Conservation (phyloP, 2,113 vertebrate genomes). For the Tonatia bakeri region DNA sequence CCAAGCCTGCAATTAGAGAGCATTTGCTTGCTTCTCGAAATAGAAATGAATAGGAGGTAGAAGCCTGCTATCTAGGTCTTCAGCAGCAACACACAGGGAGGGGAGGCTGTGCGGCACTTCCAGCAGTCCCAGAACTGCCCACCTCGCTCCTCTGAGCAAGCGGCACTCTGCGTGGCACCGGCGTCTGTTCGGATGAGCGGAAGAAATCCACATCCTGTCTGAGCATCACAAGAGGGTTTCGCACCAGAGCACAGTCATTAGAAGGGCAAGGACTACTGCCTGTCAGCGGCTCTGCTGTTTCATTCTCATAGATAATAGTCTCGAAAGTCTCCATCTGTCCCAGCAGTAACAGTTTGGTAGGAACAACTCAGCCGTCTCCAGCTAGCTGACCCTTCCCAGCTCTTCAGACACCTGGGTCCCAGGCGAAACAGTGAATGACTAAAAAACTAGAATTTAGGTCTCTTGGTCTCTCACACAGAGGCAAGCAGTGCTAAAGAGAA, state of each 20-base stretch:
- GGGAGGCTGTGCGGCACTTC: not conserved
- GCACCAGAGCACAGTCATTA: not conserved
- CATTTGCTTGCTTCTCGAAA: slow-evolving; percentile 68
- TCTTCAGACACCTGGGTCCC: not conserved
- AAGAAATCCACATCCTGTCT: not conserved
- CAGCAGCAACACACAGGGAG: not conserved
- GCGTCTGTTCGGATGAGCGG: not conserved
- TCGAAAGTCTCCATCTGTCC: not conserved
- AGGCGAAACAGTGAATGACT: not conserved
- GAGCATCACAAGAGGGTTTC: not conserved
- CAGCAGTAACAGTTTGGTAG: not conserved
- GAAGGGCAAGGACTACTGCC: not conserved
- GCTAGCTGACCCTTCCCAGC: not conserved
- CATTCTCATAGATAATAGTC: not conserved
- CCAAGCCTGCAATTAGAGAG: slow-evolving; percentile 71
- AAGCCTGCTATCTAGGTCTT: slow-evolving; percentile 67
- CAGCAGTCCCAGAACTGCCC: slow-evolving; percentile 12
- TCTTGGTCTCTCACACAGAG: not conserved
- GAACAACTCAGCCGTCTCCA: not conserved
- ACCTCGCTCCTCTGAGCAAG: not conserved
- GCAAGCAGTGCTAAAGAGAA: not conserved
- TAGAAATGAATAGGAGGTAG: slow-evolving; percentile 57
- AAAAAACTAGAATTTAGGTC: not conserved
- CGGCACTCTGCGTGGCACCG: not conserved
- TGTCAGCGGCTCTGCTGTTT: not conserved